These are phyloP conservation scores for Corydoras maculifer DNA, from an alignment of 2,113 vertebrate species.

Conservation along the genomic window DNA sequence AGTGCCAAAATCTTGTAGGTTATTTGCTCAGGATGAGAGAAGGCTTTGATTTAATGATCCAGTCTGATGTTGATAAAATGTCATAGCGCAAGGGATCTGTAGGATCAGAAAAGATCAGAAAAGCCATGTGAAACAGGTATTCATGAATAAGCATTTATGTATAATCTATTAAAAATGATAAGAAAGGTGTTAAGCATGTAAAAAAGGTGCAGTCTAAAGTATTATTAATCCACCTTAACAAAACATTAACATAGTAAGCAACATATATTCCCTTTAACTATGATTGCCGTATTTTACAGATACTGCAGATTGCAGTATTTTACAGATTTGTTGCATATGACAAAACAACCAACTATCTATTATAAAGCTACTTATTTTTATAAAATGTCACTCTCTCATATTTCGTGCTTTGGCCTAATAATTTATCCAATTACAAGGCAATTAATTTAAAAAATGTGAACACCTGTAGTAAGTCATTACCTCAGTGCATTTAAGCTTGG, in stretches of 20 bases:
- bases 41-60: slow-evolving; percentile 39
- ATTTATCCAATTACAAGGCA: slow-evolving; percentile 62
- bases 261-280: neutral
- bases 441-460: slow-evolving; percentile 62
- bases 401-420: slow-evolving; percentile 52
- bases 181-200: neutral
- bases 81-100: slow-evolving; percentile 38
- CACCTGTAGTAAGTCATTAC: slow-evolving; percentile 63
- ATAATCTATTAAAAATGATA: no score
- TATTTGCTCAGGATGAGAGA: slow-evolving; percentile 27
- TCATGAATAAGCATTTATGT: neutral
- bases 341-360: slow-evolving; percentile 38
- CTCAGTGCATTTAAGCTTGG: slow-evolving; percentile 44
- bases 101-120: slow-evolving; percentile 35
- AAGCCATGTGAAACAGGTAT: slow-evolving; percentile 10
- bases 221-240: no score
- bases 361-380: slow-evolving; percentile 46
- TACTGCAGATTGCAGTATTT: neutral
- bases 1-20: slow-evolving; percentile 12
- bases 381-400: slow-evolving; percentile 44
- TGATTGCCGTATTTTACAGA: neutral
- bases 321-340: slow-evolving; percentile 32
- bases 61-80: slow-evolving; percentile 33
- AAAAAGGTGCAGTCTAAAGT: neutral
- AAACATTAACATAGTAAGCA: slow-evolving; percentile 1